These are phyloP conservation scores for Brachionus plicatilis DNA, from an alignment of 1,140 invertebrate species.

Conservation along the genomic window DNA sequence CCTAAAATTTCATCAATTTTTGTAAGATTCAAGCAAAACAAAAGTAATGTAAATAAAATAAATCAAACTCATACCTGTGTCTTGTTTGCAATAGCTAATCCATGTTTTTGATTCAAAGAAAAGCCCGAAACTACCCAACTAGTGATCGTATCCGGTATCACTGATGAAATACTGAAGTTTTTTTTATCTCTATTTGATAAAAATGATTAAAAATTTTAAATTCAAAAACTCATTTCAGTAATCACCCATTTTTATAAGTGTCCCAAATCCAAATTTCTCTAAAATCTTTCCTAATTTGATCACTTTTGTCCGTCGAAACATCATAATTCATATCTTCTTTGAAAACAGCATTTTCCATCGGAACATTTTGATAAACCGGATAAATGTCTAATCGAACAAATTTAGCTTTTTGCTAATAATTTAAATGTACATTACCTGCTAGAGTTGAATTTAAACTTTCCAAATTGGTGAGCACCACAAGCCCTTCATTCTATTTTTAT, in stretches of 20 bases:
- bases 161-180: constrained; percentile 40
- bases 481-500: neutral
- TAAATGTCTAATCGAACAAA: neutral
- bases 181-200: neutral
- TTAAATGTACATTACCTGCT: neutral
- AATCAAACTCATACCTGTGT: constrained; percentile 61
- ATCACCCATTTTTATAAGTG: neutral
- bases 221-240: neutral
- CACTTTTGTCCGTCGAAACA: neutral
- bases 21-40: too few relatives aligned
- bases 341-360: neutral
- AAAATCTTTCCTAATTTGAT: constrained; percentile 6
- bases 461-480: neutral
- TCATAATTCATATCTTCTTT: neutral
- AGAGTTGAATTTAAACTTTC: neutral
- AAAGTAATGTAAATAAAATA: neutral
- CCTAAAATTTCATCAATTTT: too few relatives aligned
- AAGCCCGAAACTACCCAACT: constrained; percentile 89
- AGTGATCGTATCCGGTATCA: constrained; percentile 79
- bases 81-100: constrained; percentile 71
- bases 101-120: constrained; percentile 73
- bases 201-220: neutral
- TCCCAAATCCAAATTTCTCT: constrained; percentile 34
- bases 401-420: neutral
- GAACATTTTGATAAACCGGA: neutral